phyloP scores from a whole-genome alignment of 2,888 invertebrate genomes.

The Yponomeuta sedellus region DNA sequence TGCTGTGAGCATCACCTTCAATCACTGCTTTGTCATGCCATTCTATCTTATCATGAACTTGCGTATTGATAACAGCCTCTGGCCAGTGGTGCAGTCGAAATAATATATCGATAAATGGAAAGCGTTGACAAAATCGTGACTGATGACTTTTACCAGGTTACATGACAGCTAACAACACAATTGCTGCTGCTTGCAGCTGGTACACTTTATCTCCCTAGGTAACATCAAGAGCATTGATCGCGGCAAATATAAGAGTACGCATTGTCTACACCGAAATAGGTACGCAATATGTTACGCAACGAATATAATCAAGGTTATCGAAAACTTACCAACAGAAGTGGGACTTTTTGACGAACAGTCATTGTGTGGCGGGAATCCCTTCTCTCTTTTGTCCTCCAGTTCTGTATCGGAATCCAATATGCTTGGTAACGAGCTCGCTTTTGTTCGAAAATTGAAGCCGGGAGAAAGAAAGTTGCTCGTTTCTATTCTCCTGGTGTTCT shows the following conservation, averaged over 20 bases:
- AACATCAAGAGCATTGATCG: too few species aligned
- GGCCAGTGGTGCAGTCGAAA: slow-evolving; percentile 27
- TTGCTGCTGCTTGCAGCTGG: too few species aligned
- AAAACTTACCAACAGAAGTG: slow-evolving; percentile 76
- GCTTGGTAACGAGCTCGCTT: slow-evolving; percentile 88
- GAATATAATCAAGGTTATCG: slow-evolving; percentile 12
- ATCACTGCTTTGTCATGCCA: slow-evolving; percentile 42
- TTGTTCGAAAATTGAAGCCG: slow-evolving; percentile 74
- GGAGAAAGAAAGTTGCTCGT: slow-evolving; percentile 77
- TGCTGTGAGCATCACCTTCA: slow-evolving; percentile 45
- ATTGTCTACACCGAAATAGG: not conserved
- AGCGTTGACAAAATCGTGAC: not conserved
- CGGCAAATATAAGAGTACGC: not conserved
- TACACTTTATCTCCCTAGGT: too few species aligned
- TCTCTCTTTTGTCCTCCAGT: slow-evolving; percentile 71
- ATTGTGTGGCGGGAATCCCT: slow-evolving; percentile 57
- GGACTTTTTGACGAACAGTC: slow-evolving; percentile 80
- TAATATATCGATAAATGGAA: slow-evolving; percentile 2
- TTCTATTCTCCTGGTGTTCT: slow-evolving; percentile 36
- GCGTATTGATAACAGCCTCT: slow-evolving; percentile 53
- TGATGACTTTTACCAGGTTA: not conserved
- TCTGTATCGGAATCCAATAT: slow-evolving; percentile 87
- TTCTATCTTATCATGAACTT: slow-evolving; percentile 57
- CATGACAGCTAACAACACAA: not conserved
- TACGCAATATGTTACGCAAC: slow-evolving; percentile 10